These are phyloP conservation scores for Odontamblyopus lacepedii DNA, from an alignment of 2,797 vertebrate genomes.

Conservation along the genomic window DNA sequence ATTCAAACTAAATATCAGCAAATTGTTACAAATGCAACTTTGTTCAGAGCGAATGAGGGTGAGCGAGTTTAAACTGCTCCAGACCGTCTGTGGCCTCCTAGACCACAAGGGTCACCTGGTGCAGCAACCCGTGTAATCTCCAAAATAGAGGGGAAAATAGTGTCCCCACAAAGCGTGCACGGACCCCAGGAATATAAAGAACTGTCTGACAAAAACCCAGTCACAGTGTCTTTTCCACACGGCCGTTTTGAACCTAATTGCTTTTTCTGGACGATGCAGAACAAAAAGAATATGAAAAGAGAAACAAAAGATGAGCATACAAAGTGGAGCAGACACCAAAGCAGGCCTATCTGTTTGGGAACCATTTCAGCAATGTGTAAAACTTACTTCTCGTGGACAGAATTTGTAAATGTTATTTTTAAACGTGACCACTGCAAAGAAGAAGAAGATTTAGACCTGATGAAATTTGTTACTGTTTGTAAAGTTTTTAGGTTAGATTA, in stretches of 20 bases:
- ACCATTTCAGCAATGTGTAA: slow-evolving; percentile 31
- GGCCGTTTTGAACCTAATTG: slow-evolving; percentile 68
- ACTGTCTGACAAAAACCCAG: slow-evolving; percentile 68
- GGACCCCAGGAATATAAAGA: slow-evolving; percentile 65
- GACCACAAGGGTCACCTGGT: slow-evolving; percentile 83
- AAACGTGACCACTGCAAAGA: not conserved
- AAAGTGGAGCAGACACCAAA: slow-evolving; percentile 43
- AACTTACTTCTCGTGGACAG: slow-evolving; percentile 35
- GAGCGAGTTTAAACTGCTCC: slow-evolving; percentile 80
- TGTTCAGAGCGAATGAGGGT: slow-evolving; percentile 59
- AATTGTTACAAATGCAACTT: slow-evolving; percentile 62
- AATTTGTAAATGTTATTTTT: not conserved
- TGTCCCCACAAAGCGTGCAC: slow-evolving; percentile 61
- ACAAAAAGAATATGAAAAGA: slow-evolving; percentile 43
- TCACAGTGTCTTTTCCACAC: slow-evolving; percentile 69
- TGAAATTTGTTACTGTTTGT: not conserved
- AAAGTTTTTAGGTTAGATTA: not conserved
- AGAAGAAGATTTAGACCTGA: not conserved
- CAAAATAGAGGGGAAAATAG: slow-evolving; percentile 72
- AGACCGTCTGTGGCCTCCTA: slow-evolving; percentile 75
- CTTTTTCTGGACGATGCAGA: slow-evolving; percentile 58
- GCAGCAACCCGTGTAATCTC: slow-evolving; percentile 89
- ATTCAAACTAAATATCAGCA: slow-evolving; percentile 48
- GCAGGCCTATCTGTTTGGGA: slow-evolving; percentile 30
- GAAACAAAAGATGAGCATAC: slow-evolving; percentile 50